These are phyloP conservation scores for Calidris pugnax DNA, from an alignment of 2,113 vertebrate genomes.

Conservation along the genomic window DNA sequence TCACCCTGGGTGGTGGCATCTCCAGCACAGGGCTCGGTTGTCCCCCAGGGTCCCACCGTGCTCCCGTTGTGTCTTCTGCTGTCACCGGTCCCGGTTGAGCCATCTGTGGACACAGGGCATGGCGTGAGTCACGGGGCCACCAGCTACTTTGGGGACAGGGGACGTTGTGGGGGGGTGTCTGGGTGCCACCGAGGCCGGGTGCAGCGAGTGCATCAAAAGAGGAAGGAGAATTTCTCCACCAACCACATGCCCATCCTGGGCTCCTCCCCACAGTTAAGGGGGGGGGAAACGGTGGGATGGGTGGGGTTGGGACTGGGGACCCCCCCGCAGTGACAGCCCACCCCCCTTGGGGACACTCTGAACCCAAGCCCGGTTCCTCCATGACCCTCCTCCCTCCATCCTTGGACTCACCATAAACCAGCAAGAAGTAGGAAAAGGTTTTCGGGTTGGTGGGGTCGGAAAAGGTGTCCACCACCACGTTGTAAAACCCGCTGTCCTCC, in stretches of 20 bases:
- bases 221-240: neutral
- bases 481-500: neutral
- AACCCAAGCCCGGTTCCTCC: neutral
- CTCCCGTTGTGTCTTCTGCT: fast-evolving
- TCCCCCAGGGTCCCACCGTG: fast-evolving
- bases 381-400: neutral
- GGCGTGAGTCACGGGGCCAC: fast-evolving
- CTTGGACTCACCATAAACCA: neutral
- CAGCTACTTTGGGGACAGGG: fast-evolving
- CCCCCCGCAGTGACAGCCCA: neutral
- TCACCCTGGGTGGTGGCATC: fast-evolving
- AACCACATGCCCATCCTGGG: fast-evolving
- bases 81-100: fast-evolving
- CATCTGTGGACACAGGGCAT: neutral
- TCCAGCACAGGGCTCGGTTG: fast-evolving
- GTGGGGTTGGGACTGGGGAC: neutral
- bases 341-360: neutral
- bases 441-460: neutral
- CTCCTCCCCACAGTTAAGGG: fast-evolving
- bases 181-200: neutral
- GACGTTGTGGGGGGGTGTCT: neutral
- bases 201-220: neutral
- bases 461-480: neutral
- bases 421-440: fast-evolving
- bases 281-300: fast-evolving